A percentile compares a stretch with the other conserved stretches of the same genome.
These are phyloP conservation scores for Rhinophrynus dorsalis DNA, from an alignment of 2,797 vertebrate genomes.

Conservation along the genomic window DNA sequence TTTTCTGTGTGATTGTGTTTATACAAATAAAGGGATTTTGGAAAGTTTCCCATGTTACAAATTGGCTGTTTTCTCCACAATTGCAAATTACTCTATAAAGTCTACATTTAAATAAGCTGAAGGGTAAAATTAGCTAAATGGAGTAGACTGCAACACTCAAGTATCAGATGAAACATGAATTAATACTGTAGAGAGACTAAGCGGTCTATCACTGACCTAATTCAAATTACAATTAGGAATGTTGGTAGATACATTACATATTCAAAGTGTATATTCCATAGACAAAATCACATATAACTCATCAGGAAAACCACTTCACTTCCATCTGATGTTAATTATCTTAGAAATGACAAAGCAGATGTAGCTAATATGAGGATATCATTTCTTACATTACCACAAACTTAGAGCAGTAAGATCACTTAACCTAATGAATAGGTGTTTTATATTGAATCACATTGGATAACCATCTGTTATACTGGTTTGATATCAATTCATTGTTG, in stretches of 20 bases:
- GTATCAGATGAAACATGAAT: constrained; percentile 15
- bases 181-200: constrained; percentile 2
- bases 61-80: constrained; percentile 42
- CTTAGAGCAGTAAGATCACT: too few species aligned
- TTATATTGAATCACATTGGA: too few species aligned
- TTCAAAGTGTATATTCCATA: neutral
- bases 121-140: constrained; percentile 46
- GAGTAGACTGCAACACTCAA: constrained; percentile 18
- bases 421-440: too few species aligned
- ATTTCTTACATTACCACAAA: too few species aligned
- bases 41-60: constrained; percentile 43
- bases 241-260: neutral
- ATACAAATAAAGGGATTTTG: constrained; percentile 47
- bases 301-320: neutral
- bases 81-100: constrained; percentile 40
- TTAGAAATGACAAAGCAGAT: neutral
- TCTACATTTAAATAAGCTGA: constrained; percentile 46
- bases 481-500: too few species aligned
- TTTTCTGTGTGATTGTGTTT: constrained; percentile 32
- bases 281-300: neutral
- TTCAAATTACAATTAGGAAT: neutral
- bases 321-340: neutral
- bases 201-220: neutral
- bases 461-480: too few species aligned
- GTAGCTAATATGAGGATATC: neutral